Base-by-base conservation (phyloP, 2,888 invertebrate genomes). In the Fissipunctia ypsillon region DNA sequence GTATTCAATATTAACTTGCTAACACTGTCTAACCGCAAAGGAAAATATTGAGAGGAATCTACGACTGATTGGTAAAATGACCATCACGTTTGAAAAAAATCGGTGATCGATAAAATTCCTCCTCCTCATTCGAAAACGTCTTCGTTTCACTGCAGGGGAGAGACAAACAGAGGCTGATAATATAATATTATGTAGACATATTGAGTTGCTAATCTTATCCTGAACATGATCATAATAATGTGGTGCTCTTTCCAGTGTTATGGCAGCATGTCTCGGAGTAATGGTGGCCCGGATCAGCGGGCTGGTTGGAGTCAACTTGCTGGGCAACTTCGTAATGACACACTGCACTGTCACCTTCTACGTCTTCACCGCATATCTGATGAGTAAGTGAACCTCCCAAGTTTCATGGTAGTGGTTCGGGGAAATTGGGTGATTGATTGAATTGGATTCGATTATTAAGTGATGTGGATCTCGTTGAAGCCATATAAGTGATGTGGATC, bases 211-310 rank as follows among this genome's bases (percentile, higher is more conserved):
- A 14, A 3, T 41, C 4, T n/a, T 7, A n/a, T 16, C n/a, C 6
- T 28, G 1, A 41, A n/a, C 1, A 31, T 67, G n/a, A 41, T 3
- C 9, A 25, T n/a, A 25, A 19, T 10, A 16, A 68, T 10, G 0
- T 22, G 19, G 12, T 41, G n/a, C 14, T 56, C 7, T 28, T 74
- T 75, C 9, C 77, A 93, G 93, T 4, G 92, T 92, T 19, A 93
- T 92, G 93, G 90, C 88, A 6, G 81, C 92, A 1, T 92, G 92
- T 52, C 80, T 93, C 3, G 91, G 91, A 0, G 90, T 91, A 69
- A 89, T 93, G 89, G 85, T 91, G 67, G 91, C 91, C 0, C 88
- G 93, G 0, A 19, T 81, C 60, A 89, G 91, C 41, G 88, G 90
- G 7, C 78, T 92, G 22, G 80, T 78, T 10, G 91, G 91, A 5